Percentiles rank a stretch among this genome's conserved stretches.
Evolutionary conservation across 2,888 invertebrate species (phyloP).

Genomic region (Disparrhopalites patrizii): DNA sequence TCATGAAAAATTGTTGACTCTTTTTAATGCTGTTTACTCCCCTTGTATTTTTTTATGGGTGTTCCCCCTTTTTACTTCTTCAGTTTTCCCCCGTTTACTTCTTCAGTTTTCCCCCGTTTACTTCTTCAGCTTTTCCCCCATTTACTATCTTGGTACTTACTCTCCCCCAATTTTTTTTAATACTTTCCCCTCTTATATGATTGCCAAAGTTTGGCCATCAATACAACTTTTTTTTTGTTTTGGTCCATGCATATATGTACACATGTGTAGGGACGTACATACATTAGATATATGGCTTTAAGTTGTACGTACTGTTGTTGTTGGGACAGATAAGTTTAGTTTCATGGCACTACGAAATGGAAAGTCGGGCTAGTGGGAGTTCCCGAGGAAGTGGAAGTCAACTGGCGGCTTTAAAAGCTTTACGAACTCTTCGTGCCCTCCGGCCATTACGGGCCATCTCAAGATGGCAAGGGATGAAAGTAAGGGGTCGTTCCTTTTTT

Average conservation of each 20-base stretch:
- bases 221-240: too few species aligned
- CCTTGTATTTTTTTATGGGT: too few species aligned
- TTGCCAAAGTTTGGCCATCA: too few species aligned
- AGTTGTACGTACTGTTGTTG: too few species aligned
- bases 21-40: background rate
- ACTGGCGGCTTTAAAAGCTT: constrained; percentile 26
- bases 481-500: constrained; percentile 49
- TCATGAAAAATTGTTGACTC: background rate
- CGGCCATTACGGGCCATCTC: constrained; percentile 92
- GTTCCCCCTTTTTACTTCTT: background rate
- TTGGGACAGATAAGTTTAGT: constrained; percentile 4
- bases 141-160: too few species aligned
- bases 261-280: too few species aligned
- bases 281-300: background rate
- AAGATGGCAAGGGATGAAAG: constrained; percentile 95
- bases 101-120: too few species aligned
- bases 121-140: too few species aligned
- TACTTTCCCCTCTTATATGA: too few species aligned
- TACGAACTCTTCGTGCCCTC: constrained; percentile 74
- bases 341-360: background rate
- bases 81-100: background rate
- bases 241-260: too few species aligned
- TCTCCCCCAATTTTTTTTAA: too few species aligned
- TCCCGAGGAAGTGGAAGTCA: background rate
- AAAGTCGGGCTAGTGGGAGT: background rate